phyloP scores from a whole-genome alignment of 2,113 vertebrate species.

The Genyomyrus donnyi region DNA sequence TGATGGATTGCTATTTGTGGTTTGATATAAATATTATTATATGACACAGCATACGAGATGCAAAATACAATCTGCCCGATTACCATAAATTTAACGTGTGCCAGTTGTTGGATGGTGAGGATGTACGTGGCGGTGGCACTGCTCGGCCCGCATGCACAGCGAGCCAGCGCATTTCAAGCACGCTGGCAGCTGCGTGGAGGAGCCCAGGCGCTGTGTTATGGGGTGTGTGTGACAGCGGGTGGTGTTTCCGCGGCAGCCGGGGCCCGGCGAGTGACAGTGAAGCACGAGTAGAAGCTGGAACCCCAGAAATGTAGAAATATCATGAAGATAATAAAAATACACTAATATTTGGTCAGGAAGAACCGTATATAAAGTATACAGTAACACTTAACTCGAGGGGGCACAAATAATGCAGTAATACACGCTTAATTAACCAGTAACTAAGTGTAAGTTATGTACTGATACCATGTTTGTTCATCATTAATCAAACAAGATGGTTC shows the following conservation, averaged over 20 bases:
- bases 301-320: neutral
- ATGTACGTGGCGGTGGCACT: neutral
- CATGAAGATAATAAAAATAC: neutral
- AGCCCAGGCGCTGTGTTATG: neutral
- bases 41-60: neutral
- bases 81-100: neutral
- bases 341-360: neutral
- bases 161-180: neutral
- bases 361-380: neutral
- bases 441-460: neutral
- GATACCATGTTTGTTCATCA: neutral
- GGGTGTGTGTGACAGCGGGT: neutral
- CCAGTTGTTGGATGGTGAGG: neutral
- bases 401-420: neutral
- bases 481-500: neutral
- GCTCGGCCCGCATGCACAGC: neutral
- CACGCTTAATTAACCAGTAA: neutral
- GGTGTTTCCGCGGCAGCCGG: neutral
- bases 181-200: neutral
- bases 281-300: neutral
- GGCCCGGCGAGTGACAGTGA: neutral
- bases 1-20: neutral
- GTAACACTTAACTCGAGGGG: neutral
- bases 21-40: slow-evolving; percentile 1
- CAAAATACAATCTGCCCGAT: neutral